Base-by-base conservation (phyloP, 1,140 invertebrate species). In the Schlechtendalia chinensis region DNA sequence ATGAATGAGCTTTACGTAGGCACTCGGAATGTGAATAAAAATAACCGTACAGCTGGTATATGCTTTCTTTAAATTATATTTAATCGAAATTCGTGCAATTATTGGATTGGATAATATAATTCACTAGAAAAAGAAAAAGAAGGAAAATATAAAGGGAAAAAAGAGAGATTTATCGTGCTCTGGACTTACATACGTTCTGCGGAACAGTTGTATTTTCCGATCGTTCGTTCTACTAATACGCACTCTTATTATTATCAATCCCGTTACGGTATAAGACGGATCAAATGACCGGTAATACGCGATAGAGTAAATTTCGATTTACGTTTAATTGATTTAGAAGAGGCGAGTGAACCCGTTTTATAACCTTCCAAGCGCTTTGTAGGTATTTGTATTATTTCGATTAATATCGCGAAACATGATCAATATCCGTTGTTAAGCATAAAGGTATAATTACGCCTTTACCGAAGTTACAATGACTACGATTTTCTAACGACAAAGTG, bases 191-290 rank as follows among this genome's bases (percentile, higher is more conserved):
- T 45, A 39, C 32, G n/a, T 67, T 67, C 32, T 22, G 39, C 16
- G 5, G 19, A 65, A 39, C 16, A n/a, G 63, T 45, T 4, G 32
- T 39, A 45, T 67, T 67, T 67, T 67, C 32, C 32, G 4, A 45
- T n/a, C 32, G 14, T 65, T 65, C 19, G 29, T 65, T 32, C 19
- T 32, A 65, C 39, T 32, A 29, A 39, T n/a, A 8, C 63, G n/a
- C 63, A 22, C 63, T 67, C 16, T 19, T 22, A 67, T 39, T 45
- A 67, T 67, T 67, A 22, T 39, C 32, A 67, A 67, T 67, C 63
- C 19, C 29, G 32, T 45, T n/a, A n/a, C 19, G n/a, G 32, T 11
- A 45, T 45, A n/a, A 1, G 32, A 67, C 39, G 29, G 63, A 67
- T 45, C 29, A 22, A 45, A 67, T 45, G 63, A 67, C 63, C 63